Conservation (phyloP, 2,113 vertebrate species). For the Zapornia atra region DNA sequence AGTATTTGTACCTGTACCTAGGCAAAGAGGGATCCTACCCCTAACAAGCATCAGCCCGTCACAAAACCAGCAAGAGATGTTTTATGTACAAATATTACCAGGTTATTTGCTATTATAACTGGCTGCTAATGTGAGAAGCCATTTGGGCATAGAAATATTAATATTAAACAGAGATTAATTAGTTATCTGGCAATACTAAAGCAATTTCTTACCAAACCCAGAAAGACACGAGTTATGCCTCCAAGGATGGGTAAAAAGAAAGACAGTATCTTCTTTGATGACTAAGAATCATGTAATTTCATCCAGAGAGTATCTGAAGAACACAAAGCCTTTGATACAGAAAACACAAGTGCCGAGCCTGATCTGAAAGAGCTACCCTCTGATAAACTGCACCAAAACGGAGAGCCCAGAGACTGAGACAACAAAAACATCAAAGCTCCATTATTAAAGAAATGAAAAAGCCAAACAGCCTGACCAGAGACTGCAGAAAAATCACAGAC, state of each 20-base stretch:
- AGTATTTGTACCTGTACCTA: not conserved
- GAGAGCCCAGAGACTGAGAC: not conserved
- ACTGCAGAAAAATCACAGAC: not conserved
- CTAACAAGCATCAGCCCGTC: not conserved
- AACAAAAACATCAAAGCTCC: not conserved
- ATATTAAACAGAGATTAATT: slow-evolving; percentile 54
- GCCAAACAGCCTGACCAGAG: not conserved
- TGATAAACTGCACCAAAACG: not conserved
- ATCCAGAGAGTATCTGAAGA: not conserved
- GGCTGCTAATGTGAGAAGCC: slow-evolving; percentile 4
- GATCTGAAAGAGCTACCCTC: not conserved
- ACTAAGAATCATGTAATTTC: not conserved
- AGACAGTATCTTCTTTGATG: not conserved
- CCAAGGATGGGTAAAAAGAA: not conserved
- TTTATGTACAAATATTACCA: slow-evolving; percentile 11
- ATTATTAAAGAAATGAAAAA: not conserved
- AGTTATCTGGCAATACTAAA: slow-evolving; percentile 43
- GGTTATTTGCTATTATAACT: slow-evolving; percentile 58
- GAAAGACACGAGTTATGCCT: not conserved
- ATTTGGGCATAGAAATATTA: slow-evolving; percentile 36
- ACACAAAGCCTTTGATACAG: not conserved
- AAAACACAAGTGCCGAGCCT: not conserved
- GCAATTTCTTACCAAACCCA: not conserved
- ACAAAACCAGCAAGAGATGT: not conserved
- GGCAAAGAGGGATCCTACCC: not conserved